Conservation (phyloP, 2,888 invertebrate species). For the Paralinhomoeus sp. region DNA sequence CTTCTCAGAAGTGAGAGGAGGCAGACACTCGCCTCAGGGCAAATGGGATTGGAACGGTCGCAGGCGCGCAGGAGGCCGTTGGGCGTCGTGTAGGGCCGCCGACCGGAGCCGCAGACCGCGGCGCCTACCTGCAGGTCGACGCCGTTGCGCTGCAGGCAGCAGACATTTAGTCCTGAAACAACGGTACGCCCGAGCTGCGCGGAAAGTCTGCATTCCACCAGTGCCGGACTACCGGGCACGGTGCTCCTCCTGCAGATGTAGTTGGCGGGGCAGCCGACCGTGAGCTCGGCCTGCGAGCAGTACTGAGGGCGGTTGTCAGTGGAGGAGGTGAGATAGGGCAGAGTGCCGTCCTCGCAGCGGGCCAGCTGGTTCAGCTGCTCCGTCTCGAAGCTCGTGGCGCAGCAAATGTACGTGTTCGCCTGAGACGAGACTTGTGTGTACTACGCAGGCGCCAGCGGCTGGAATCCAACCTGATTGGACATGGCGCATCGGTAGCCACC, state of each 20-base stretch:
- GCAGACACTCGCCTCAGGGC: background rate
- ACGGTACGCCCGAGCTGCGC: no score
- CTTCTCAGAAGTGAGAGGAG: no score
- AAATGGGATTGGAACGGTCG: background rate
- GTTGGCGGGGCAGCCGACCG: background rate
- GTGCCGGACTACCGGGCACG: no score
- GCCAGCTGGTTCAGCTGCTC: background rate
- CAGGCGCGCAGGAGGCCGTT: background rate
- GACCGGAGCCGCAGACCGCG: background rate
- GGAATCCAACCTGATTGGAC: conserved; percentile 1
- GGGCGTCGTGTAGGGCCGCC: background rate
- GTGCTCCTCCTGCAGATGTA: background rate
- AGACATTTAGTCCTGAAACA: no score
- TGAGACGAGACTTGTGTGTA: background rate
- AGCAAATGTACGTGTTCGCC: background rate
- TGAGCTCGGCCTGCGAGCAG: background rate
- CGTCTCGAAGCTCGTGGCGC: background rate
- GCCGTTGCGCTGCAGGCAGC: no score
- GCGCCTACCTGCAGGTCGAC: no score
- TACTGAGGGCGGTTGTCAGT: background rate
- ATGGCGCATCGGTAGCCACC: background rate
- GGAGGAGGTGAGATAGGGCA: background rate
- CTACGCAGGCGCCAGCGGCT: no score
- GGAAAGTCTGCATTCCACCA: no score
- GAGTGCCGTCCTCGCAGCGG: background rate